phyloP scores from a whole-genome alignment of 2,888 invertebrate species.

The Drosophila mettleri region DNA sequence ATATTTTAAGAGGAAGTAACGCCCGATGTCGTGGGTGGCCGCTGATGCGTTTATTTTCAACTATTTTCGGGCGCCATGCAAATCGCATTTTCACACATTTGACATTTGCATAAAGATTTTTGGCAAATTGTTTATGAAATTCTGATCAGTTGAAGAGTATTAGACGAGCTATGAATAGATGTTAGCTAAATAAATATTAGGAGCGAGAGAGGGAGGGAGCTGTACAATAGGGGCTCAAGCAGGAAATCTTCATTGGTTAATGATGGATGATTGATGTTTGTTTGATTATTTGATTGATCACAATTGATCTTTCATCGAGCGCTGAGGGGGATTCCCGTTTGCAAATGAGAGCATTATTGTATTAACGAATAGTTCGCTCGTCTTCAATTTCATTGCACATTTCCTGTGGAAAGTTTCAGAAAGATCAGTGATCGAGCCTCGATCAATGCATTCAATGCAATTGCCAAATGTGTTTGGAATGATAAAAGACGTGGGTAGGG shows the following conservation, averaged over 20 bases:
- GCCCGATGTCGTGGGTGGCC: conserved; percentile 64
- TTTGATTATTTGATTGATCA: conserved; percentile 14
- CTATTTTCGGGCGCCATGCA: conserved; percentile 57
- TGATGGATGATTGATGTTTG: conserved; percentile 20
- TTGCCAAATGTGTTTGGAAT: conserved; percentile 42
- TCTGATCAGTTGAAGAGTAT: background rate
- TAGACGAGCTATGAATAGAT: background rate
- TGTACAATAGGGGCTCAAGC: conserved; percentile 1
- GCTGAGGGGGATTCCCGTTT: conserved; percentile 7
- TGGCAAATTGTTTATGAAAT: conserved; percentile 32
- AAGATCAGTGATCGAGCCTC: conserved; percentile 8
- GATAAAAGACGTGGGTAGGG: conserved; percentile 13
- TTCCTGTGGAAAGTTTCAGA: conserved; percentile 40
- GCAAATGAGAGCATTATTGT: conserved; percentile 31
- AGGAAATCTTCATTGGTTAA: conserved; percentile 28
- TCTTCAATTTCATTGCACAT: conserved; percentile 48
- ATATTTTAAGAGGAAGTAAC: conserved; percentile 51
- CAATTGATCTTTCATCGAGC: background rate
- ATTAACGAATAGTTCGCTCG: conserved; percentile 18
- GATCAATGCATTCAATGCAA: conserved; percentile 21
- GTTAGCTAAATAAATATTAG: background rate
- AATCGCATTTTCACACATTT: conserved; percentile 61
- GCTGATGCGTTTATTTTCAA: conserved; percentile 15
- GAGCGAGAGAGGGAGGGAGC: background rate
- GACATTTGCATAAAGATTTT: conserved; percentile 54